Conservation (phyloP, 2,113 vertebrate species). For the Kryptolebias marmoratus region DNA sequence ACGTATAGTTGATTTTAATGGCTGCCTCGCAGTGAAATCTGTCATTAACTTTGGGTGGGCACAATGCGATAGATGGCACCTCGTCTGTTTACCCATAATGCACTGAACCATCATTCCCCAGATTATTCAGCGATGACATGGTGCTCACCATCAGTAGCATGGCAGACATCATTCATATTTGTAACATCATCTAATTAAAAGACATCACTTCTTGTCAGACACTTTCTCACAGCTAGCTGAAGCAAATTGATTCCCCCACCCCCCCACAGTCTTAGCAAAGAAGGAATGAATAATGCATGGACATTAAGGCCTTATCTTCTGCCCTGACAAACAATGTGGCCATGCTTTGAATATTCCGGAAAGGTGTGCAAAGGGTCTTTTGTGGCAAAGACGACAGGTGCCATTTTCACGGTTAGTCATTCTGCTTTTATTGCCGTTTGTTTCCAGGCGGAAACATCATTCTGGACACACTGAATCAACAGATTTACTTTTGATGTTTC, state of each 20-base stretch:
- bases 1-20: not conserved
- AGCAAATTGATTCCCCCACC: conserved; percentile 64
- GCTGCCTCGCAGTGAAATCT: conserved; percentile 8
- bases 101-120: conserved; percentile 53
- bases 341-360: conserved; percentile 66
- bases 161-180: conserved; percentile 72
- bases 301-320: conserved; percentile 69
- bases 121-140: conserved; percentile 53
- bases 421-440: conserved; percentile 36
- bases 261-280: conserved; percentile 44
- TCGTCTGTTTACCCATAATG: conserved; percentile 71
- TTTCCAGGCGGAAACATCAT: conserved; percentile 19
- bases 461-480: conserved; percentile 34
- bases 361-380: conserved; percentile 60
- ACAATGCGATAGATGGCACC: conserved; percentile 55
- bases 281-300: conserved; percentile 75
- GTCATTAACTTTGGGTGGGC: conserved; percentile 17
- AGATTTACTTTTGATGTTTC: conserved; percentile 39
- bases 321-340: conserved; percentile 70
- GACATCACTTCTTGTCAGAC: conserved; percentile 68
- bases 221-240: conserved; percentile 57
- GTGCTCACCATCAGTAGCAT: conserved; percentile 48
- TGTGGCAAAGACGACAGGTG: conserved; percentile 43
- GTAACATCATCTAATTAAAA: conserved; percentile 76
- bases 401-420: conserved; percentile 37